These are phyloP conservation scores for Typhlichthys subterraneus DNA, from an alignment of 2,797 vertebrate genomes.

Conservation along the genomic window DNA sequence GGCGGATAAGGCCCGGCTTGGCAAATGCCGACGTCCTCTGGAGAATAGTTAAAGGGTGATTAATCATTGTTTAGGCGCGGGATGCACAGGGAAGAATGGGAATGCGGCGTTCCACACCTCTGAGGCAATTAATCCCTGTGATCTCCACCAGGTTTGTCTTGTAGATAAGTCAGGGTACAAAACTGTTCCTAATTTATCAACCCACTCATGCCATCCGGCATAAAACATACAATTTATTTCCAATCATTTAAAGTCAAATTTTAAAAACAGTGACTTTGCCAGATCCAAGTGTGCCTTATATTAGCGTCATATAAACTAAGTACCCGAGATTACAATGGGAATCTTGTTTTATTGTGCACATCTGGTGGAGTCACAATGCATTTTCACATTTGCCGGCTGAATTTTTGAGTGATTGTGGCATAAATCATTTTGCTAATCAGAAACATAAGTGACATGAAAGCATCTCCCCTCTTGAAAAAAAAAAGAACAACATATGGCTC, in stretches of 20 bases:
- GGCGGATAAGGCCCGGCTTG: constrained; percentile 98
- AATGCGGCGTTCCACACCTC: constrained; percentile 98
- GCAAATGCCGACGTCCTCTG: constrained; percentile 94
- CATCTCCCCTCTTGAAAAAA: constrained; percentile 94
- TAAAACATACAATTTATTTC: constrained; percentile 99
- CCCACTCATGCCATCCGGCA: constrained; percentile 97
- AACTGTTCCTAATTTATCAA: constrained; percentile 99
- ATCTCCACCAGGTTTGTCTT: constrained; percentile 99
- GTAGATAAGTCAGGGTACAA: constrained; percentile 99
- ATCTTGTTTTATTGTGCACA: constrained; percentile 99
- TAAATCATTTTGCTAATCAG: constrained; percentile 99
- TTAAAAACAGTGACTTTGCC: constrained; percentile 99
- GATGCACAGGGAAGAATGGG: constrained; percentile 96
- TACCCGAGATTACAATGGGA: constrained; percentile 99
- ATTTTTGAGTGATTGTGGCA: constrained; percentile 99
- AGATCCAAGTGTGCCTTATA: constrained; percentile 96
- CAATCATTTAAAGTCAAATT: constrained; percentile 99
- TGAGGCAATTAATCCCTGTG: constrained; percentile 99
- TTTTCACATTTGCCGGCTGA: constrained; percentile 99
- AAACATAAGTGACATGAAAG: constrained; percentile 99
- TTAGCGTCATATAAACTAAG: constrained; percentile 99
- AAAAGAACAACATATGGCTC: constrained; percentile 99
- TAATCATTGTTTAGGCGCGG: constrained; percentile 99
- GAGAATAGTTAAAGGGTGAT: constrained; percentile 99
- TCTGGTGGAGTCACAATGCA: constrained; percentile 99